These are phyloP conservation scores for Ophion ventricosus DNA, from an alignment of 2,888 invertebrate genomes.

Conservation along the genomic window DNA sequence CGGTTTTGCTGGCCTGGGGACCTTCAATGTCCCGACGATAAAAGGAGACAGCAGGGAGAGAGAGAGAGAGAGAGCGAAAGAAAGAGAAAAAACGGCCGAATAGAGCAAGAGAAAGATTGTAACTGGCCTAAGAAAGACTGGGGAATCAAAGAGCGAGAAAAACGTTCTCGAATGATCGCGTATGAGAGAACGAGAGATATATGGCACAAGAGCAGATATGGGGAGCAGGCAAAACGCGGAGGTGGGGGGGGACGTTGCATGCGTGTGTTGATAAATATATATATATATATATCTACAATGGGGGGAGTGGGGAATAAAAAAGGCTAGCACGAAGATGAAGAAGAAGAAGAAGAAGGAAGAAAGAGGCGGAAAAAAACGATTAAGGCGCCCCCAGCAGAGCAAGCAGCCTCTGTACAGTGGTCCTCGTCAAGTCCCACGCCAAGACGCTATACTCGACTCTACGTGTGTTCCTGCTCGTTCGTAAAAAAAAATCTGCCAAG, in stretches of 20 bases:
- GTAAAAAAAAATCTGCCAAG: neutral
- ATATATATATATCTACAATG: slow-evolving; percentile 31
- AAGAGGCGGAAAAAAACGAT: slow-evolving; percentile 70
- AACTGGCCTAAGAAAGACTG: slow-evolving; percentile 31
- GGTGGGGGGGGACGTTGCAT: slow-evolving; percentile 43
- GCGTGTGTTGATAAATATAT: slow-evolving; percentile 28
- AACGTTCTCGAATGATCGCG: slow-evolving; percentile 50
- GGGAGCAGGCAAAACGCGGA: slow-evolving; percentile 54
- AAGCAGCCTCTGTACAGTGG: slow-evolving; percentile 76
- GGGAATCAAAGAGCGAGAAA: slow-evolving; percentile 44
- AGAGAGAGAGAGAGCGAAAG: slow-evolving; percentile 37
- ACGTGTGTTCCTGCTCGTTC: slow-evolving; percentile 72
- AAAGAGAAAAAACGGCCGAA: slow-evolving; percentile 45
- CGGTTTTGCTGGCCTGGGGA: slow-evolving; percentile 13
- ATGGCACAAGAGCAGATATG: slow-evolving; percentile 39
- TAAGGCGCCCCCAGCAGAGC: slow-evolving; percentile 83
- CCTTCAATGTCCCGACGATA: neutral
- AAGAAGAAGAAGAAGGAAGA: slow-evolving; percentile 30
- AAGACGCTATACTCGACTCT: slow-evolving; percentile 73
- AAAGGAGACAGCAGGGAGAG: slow-evolving; percentile 51
- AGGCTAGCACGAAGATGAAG: slow-evolving; percentile 29
- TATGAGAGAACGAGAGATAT: slow-evolving; percentile 28
- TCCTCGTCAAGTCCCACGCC: slow-evolving; percentile 76
- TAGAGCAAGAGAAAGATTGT: slow-evolving; percentile 32
- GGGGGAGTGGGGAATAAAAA: slow-evolving; percentile 45